Base-by-base conservation (phyloP, 2,888 invertebrate genomes). In the Limnephilus marmoratus region DNA sequence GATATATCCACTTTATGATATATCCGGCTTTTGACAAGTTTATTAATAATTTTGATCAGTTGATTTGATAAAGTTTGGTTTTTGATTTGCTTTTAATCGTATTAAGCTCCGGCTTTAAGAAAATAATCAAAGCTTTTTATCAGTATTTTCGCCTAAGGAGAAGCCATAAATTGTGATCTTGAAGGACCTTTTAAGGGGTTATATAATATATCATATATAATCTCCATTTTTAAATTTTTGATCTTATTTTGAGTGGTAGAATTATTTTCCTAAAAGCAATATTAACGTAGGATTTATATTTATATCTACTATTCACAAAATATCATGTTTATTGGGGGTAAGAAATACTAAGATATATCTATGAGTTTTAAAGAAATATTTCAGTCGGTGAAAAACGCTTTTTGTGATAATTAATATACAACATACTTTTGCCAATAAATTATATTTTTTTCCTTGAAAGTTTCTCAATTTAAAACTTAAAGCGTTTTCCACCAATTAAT, bases 121-220 rank as follows among this genome's bases (percentile, higher is more conserved):
- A 68, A n/a, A 68, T 82, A 34, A 82, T 82, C 82, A 34, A 82
- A 15, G 15, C 82, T 82, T 82, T 91, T 41, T 81, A 81, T 87
- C 87, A 91, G 31, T 91, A 24, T 53, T 81, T 87, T 88, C 68
- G 90, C 81, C 86, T 90, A 81, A 90, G 83, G 90, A 89, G 90
- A 90, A 93, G 93, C 93, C 93, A 93, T 93, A 93, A 90, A 93
- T 93, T 93, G 93, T 93, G 93, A 93, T 93, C 92, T 92, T 92
- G 90, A 93, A 92, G 90, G 86, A 93, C 92, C 85, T 93, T 89
- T 80, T 81, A 81, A 31, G 81, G 90, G 92, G 90, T 92, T 92
- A 90, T 92, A 41, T 91, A 90, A 86, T 90, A 68, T 68, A 68
- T 53, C 83, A 53, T 68, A 53, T 49, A 85, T 91, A 91, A 88